A percentile compares a stretch with the other conserved stretches of the same genome.
Evolutionary conservation across 2,888 invertebrate species (phyloP).

Genomic region (Caenorhabditis angaria): DNA sequence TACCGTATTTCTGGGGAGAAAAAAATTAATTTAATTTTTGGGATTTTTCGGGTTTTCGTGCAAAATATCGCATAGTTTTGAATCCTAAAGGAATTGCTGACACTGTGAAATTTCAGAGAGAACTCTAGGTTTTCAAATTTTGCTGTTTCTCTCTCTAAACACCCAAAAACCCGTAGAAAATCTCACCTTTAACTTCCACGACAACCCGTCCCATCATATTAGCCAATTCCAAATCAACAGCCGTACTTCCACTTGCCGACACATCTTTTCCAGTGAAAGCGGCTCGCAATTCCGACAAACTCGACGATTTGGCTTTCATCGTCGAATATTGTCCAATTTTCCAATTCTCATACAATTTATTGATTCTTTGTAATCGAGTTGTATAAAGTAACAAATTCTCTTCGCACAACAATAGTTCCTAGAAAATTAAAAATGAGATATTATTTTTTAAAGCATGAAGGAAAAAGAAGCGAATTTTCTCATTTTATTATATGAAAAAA

Average conservation of each 20-base stretch:
- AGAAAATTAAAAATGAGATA: too few species aligned
- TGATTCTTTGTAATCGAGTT: constrained; percentile 45
- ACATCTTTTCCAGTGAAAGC: constrained; percentile 39
- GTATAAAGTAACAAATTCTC: constrained; percentile 50
- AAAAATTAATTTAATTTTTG: too few species aligned
- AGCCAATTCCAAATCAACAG: constrained; percentile 60
- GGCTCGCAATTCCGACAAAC: constrained; percentile 54
- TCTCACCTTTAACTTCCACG: constrained; percentile 62
- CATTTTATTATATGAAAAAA: too few species aligned
- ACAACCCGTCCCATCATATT: constrained; percentile 67
- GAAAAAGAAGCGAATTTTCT: not conserved
- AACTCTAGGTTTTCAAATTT: not conserved
- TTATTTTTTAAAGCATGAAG: not conserved
- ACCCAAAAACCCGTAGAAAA: constrained; percentile 26
- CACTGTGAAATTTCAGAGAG: not conserved
- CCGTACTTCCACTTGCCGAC: constrained; percentile 20
- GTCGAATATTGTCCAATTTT: constrained; percentile 37
- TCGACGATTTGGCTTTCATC: constrained; percentile 54
- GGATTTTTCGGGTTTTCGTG: too few species aligned
- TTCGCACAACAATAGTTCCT: constrained; percentile 49
- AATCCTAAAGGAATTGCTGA: too few species aligned
- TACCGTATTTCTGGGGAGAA: too few species aligned
- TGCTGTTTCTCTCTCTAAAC: not conserved
- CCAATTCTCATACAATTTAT: constrained; percentile 48
- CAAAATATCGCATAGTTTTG: too few species aligned